Evolutionary conservation across 2,797 vertebrate species (phyloP).

Genomic region (Paratrypauchen microcephalus): DNA sequence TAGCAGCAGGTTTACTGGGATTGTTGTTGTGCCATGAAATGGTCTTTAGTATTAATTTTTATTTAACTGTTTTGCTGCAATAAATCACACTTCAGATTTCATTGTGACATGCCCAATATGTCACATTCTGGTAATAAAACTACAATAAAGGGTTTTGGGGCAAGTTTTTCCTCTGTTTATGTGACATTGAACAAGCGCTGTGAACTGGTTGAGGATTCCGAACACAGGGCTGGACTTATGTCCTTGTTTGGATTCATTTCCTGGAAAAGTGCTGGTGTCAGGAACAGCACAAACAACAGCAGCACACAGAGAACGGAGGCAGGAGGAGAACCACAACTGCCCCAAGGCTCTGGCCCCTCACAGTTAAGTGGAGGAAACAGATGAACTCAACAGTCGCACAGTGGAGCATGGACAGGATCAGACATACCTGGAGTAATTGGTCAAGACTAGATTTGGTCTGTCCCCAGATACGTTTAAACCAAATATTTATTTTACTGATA

Average conservation of each 20-base stretch:
- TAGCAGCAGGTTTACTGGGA: no score
- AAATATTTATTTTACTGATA: no score
- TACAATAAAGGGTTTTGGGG: constrained; percentile 70
- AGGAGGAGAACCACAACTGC: constrained; percentile 15
- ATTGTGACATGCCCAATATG: no score
- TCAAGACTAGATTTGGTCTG: not conserved
- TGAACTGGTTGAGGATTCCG: constrained; percentile 35
- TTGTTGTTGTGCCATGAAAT: no score
- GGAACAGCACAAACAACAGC: constrained; percentile 30
- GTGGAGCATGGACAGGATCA: no score
- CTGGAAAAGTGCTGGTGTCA: constrained; percentile 26
- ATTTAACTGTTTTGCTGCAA: no score
- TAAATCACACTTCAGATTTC: no score
- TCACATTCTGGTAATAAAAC: constrained; percentile 44
- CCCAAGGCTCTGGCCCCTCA: constrained; percentile 7
- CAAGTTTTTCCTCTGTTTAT: constrained; percentile 51
- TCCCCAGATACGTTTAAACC: no score
- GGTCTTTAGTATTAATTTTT: no score
- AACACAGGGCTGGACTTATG: constrained; percentile 24
- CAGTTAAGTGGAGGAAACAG: not conserved
- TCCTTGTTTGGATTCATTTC: constrained; percentile 23
- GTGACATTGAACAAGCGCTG: constrained; percentile 59
- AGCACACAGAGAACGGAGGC: constrained; percentile 28
- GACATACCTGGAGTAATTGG: not conserved
- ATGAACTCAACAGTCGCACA: not conserved